Evolutionary conservation across 2,113 vertebrate species (phyloP).

Genomic region (Otolemur garnettii): DNA sequence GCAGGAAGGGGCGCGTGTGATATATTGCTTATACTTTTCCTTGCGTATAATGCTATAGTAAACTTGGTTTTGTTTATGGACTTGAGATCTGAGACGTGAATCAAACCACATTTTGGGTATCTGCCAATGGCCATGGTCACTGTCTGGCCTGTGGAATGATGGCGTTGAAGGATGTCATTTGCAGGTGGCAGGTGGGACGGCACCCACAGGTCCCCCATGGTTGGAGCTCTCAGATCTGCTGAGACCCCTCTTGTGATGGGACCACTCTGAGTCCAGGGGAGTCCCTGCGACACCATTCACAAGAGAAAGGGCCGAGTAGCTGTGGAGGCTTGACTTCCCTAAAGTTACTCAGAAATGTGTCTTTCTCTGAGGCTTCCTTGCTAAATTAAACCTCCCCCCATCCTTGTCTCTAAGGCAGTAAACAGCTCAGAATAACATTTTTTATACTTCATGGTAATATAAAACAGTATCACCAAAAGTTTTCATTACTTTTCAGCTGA

Average conservation of each 20-base stretch:
- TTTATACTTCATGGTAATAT: not conserved
- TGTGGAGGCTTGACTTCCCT: not conserved
- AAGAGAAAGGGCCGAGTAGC: not conserved
- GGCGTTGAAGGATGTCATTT: not conserved
- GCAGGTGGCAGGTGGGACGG: not conserved
- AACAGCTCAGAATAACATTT: not conserved
- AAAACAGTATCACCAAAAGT: not conserved
- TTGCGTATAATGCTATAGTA: not conserved
- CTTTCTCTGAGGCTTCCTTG: slow-evolving; percentile 18
- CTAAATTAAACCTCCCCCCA: not conserved
- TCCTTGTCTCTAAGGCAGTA: not conserved
- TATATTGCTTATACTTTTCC: not conserved
- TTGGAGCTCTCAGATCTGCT: not conserved
- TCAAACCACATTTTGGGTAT: not conserved
- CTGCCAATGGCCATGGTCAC: not conserved
- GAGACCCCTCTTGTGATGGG: not conserved
- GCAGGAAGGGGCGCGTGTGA: slow-evolving; percentile 15
- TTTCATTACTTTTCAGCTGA: not conserved
- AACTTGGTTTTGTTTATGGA: not conserved
- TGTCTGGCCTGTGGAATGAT: not conserved
- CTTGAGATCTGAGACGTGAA: not conserved
- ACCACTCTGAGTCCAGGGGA: not conserved
- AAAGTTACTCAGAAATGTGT: not conserved
- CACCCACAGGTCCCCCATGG: not conserved
- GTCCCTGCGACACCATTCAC: not conserved